These are phyloP conservation scores for Cecropterus lyciades DNA, from an alignment of 1,140 invertebrate species.

Conservation along the genomic window DNA sequence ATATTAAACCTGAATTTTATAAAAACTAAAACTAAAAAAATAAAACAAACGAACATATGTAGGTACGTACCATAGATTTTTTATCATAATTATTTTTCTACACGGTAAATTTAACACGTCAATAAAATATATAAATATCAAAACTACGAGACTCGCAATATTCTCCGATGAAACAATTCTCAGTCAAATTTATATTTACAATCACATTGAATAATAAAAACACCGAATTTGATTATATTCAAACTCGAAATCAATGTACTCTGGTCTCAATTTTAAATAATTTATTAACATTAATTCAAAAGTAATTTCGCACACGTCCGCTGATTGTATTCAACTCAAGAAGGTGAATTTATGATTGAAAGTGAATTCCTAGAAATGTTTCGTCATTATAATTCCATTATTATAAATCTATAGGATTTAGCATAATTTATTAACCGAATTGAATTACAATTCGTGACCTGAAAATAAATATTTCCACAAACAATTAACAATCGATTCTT, in stretches of 20 bases:
- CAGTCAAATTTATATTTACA: no score
- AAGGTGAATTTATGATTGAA: slow-evolving; percentile 18
- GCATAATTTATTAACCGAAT: slow-evolving; percentile 30
- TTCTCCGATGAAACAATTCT: no score
- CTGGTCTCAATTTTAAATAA: neutral
- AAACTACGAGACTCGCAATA: no score
- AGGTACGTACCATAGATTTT: no score
- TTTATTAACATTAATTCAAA: slow-evolving; percentile 15
- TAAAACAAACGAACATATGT: no score
- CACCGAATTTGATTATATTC: no score
- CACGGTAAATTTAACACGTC: no score
- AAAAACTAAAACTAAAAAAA: no score
- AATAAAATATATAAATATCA: no score
- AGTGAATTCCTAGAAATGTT: slow-evolving; percentile 15
- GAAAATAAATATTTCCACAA: slow-evolving; percentile 10
- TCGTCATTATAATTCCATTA: slow-evolving; percentile 15
- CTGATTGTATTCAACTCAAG: slow-evolving; percentile 15
- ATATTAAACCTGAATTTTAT: no score
- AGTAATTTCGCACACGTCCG: slow-evolving; percentile 19
- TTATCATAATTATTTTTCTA: no score
- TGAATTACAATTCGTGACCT: slow-evolving; percentile 25
- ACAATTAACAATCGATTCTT: neutral
- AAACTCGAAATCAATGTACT: neutral
- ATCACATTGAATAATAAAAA: no score
- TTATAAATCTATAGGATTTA: slow-evolving; percentile 12